Evolutionary conservation across 2,113 vertebrate species (phyloP).

Genomic region (Xenopus laevis): DNA sequence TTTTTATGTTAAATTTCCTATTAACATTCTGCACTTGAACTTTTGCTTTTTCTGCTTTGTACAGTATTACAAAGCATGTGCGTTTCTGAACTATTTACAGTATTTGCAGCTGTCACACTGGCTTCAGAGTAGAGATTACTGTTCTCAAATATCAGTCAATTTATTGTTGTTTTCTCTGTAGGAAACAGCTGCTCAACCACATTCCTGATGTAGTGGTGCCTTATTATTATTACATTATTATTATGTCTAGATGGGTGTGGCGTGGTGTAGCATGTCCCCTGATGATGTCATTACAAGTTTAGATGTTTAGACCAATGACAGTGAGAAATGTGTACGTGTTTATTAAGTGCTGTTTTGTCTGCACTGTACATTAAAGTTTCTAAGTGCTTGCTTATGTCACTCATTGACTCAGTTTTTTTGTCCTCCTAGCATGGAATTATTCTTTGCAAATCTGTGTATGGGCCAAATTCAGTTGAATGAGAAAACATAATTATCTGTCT

Average conservation of each 20-base stretch:
- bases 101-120: slow-evolving; percentile 32
- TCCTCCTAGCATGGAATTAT: no score
- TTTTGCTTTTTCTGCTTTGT: neutral
- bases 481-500: no score
- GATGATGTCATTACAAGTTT: neutral
- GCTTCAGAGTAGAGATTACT: slow-evolving; percentile 13
- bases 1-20: no score
- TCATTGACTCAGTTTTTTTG: neutral
- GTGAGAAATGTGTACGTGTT: neutral
- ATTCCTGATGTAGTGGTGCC: neutral
- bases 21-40: no score
- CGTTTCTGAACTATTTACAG: slow-evolving; percentile 1
- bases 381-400: neutral
- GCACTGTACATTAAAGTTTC: neutral
- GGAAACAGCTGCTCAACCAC: slow-evolving; percentile 8
- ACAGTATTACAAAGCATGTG: neutral
- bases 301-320: neutral
- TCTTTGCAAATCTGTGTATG: no score
- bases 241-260: slow-evolving; percentile 2
- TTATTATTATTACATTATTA: no score
- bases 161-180: slow-evolving; percentile 10
- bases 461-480: no score
- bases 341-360: neutral
- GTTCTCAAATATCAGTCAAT: slow-evolving; percentile 15
- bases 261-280: slow-evolving; percentile 9